These are phyloP conservation scores for Pteropus alecto DNA, from an alignment of 2,113 vertebrate species.

Conservation along the genomic window DNA sequence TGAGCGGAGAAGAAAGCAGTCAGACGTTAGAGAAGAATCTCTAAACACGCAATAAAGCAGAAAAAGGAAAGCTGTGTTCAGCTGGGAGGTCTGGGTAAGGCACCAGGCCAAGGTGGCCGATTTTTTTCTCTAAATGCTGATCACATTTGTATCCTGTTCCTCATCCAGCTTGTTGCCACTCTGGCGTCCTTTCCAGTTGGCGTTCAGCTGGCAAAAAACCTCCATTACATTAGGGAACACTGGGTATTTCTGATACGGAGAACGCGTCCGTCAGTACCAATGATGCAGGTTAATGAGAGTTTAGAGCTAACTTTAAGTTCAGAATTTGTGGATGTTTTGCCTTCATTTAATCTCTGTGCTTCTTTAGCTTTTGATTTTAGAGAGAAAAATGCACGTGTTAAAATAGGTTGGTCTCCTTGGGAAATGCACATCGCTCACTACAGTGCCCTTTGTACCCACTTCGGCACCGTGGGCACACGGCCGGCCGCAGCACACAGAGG, in stretches of 20 bases:
- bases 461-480: background rate
- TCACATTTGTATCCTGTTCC: background rate
- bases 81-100: background rate
- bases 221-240: rapidly evolving
- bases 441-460: rapidly evolving
- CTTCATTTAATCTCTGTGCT: background rate
- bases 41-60: rapidly evolving
- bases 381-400: background rate
- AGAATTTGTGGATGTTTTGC: background rate
- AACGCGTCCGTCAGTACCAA: background rate
- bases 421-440: background rate
- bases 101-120: rapidly evolving
- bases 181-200: background rate
- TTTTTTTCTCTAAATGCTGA: background rate
- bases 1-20: background rate
- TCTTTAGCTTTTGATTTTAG: background rate
- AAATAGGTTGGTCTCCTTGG: background rate
- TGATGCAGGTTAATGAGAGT: background rate
- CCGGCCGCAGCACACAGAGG: too few relatives aligned
- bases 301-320: background rate
- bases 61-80: rapidly evolving
- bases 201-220: background rate
- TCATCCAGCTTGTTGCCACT: background rate
- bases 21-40: background rate
- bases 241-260: background rate